These are phyloP conservation scores for Spodoptera picta DNA, from an alignment of 2,888 invertebrate genomes.

Conservation along the genomic window DNA sequence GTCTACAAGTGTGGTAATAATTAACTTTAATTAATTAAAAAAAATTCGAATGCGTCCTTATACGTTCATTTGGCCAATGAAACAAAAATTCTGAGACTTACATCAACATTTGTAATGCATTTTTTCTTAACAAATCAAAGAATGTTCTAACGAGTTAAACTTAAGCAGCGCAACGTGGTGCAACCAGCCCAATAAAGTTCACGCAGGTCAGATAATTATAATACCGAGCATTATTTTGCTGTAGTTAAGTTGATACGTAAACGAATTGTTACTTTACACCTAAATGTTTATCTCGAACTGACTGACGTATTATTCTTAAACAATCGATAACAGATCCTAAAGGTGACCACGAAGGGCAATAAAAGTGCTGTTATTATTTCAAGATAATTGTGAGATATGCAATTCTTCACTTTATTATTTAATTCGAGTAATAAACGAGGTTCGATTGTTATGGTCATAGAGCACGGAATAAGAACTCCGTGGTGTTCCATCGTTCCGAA, in stretches of 20 bases:
- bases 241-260: slow-evolving; percentile 65
- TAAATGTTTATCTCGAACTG: slow-evolving; percentile 59
- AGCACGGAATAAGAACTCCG: slow-evolving; percentile 73
- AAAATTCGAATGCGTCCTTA: too few species aligned
- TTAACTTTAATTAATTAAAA: too few species aligned
- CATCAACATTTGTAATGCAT: too few species aligned
- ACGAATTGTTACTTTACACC: slow-evolving; percentile 67
- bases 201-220: slow-evolving; percentile 73
- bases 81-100: too few species aligned
- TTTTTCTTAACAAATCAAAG: too few species aligned
- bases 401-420: slow-evolving; percentile 70
- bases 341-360: slow-evolving; percentile 52
- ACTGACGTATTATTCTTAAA: slow-evolving; percentile 49
- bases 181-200: slow-evolving; percentile 58
- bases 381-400: slow-evolving; percentile 61
- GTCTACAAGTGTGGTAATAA: too few species aligned
- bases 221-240: slow-evolving; percentile 66
- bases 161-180: slow-evolving; percentile 27
- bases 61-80: too few species aligned
- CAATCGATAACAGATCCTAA: slow-evolving; percentile 42
- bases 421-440: slow-evolving; percentile 73
- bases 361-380: slow-evolving; percentile 53
- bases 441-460: slow-evolving; percentile 75
- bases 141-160: slow-evolving; percentile 5
- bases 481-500: slow-evolving; percentile 63